Conservation (phyloP, 2,888 invertebrate species). For the Caenorhabditis japonica region DNA sequence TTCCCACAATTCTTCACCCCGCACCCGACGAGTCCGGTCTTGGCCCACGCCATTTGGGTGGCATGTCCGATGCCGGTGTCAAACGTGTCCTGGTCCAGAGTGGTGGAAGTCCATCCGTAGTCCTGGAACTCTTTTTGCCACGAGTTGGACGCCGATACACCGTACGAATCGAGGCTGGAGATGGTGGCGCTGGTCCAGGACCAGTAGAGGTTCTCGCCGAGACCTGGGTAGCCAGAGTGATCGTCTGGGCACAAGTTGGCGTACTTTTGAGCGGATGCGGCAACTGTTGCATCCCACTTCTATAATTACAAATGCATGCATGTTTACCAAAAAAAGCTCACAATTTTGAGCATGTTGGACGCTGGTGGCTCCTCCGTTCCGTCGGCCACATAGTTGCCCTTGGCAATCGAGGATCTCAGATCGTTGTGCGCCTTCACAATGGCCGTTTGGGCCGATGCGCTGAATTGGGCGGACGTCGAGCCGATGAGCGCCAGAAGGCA, state of each 20-base stretch:
- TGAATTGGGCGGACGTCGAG: conserved; percentile 30
- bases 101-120: conserved; percentile 34
- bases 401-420: conserved; percentile 31
- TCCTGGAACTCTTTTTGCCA: too few relatives aligned
- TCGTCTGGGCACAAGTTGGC: conserved; percentile 22
- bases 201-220: conserved; percentile 12
- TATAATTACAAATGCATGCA: neutral
- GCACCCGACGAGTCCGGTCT: too few relatives aligned
- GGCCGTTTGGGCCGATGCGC: conserved; percentile 18
- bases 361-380: conserved; percentile 17
- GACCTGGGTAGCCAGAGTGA: conserved; percentile 22
- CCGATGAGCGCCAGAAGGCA: conserved; percentile 21
- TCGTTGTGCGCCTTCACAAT: conserved; percentile 36
- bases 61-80: conserved; percentile 48
- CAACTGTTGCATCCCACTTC: conserved; percentile 32
- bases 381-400: conserved; percentile 16
- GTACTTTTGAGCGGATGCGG: conserved; percentile 23
- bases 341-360: conserved; percentile 28
- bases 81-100: conserved; percentile 15
- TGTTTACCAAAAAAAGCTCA: neutral
- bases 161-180: conserved; percentile 9
- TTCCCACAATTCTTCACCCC: conserved; percentile 38
- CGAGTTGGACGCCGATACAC: conserved; percentile 42
- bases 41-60: conserved; percentile 51
- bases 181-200: conserved; percentile 10